These are phyloP conservation scores for Azorinus chamasolen DNA, from an alignment of 2,888 invertebrate genomes.

Conservation along the genomic window DNA sequence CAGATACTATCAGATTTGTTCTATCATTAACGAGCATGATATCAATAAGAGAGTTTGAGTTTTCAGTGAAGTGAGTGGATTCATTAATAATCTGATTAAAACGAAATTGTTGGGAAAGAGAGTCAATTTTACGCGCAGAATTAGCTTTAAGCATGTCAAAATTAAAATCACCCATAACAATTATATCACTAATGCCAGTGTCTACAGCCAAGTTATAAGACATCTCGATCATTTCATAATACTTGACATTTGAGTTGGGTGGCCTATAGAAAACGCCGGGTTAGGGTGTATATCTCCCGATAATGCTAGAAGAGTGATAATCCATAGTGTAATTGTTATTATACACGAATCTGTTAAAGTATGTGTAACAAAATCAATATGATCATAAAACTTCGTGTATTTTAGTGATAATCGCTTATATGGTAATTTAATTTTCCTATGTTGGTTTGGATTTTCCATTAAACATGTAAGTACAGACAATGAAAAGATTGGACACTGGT, in stretches of 20 bases:
- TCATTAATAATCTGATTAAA: conserved; percentile 17
- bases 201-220: conserved; percentile 10
- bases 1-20: not conserved
- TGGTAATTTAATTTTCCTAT: no score
- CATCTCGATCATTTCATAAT: not conserved
- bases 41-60: conserved; percentile 17
- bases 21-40: not conserved
- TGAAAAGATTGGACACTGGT: no score
- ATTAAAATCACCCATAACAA: conserved; percentile 27
- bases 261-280: conserved; percentile 14
- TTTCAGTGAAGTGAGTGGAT: conserved; percentile 25
- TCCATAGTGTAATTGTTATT: no score
- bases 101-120: conserved; percentile 11
- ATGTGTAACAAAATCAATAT: no score
- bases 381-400: no score
- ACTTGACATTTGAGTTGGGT: not conserved
- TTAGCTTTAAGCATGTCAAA: conserved; percentile 2
- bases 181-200: conserved; percentile 1
- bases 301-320: no score
- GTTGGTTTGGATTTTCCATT: no score
- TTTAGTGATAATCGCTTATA: no score
- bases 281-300: not conserved
- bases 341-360: no score
- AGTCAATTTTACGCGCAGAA: conserved; percentile 5
- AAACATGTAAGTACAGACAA: no score